A percentile compares a stretch with the other conserved stretches of the same genome.
Evolutionary conservation across 2,113 vertebrate species (phyloP).

Genomic region (Eulacestoma nigropectus): DNA sequence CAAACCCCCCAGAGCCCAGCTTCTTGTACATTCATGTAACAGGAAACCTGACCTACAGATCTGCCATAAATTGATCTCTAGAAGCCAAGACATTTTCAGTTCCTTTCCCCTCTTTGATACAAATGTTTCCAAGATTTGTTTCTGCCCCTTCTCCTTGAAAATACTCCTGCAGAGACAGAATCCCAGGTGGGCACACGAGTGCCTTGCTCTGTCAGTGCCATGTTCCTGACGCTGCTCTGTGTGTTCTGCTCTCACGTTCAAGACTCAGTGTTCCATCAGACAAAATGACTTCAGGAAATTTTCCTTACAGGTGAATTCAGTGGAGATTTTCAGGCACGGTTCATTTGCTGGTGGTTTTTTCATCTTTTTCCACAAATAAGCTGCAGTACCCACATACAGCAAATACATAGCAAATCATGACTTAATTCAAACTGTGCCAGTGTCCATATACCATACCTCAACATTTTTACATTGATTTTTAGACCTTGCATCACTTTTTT

Average conservation of each 20-base stretch:
- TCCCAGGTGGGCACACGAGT: rapidly evolving
- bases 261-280: background rate
- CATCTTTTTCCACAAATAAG: background rate
- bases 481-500: background rate
- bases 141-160: background rate
- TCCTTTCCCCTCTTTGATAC: background rate
- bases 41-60: background rate
- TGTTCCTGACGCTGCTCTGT: rapidly evolving
- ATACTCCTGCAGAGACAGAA: background rate
- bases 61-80: background rate
- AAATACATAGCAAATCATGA: background rate
- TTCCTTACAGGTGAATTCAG: background rate
- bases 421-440: background rate
- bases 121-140: background rate
- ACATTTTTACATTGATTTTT: background rate
- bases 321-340: rapidly evolving
- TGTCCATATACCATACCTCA: background rate
- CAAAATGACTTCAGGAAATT: rapidly evolving
- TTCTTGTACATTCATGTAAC: rapidly evolving
- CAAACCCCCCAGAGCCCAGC: background rate
- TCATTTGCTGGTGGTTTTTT: background rate
- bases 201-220: rapidly evolving
- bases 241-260: background rate
- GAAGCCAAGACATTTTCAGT: background rate
- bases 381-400: background rate